A percentile compares a stretch with the other conserved stretches of the same genome.
These are phyloP conservation scores for Numida meleagris DNA, from an alignment of 2,113 vertebrate species.

Conservation along the genomic window DNA sequence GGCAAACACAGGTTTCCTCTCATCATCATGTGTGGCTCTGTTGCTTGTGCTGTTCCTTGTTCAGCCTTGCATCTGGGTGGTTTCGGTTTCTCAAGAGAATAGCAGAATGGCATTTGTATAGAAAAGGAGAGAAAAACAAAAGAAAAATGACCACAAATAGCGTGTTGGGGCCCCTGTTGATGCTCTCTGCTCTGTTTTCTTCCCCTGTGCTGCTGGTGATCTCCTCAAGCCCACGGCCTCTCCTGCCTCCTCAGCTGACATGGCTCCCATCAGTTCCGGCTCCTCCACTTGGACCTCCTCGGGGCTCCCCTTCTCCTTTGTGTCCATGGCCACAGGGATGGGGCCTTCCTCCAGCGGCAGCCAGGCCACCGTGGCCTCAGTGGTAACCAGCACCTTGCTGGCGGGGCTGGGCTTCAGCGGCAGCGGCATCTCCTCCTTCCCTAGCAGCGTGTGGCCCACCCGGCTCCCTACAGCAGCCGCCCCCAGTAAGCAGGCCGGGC, in stretches of 20 bases:
- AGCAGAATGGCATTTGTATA: neutral
- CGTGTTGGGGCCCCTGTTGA: conserved; percentile 31
- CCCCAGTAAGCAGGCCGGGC: conserved; percentile 72
- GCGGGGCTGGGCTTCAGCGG: conserved; percentile 93
- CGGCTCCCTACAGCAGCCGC: conserved; percentile 72
- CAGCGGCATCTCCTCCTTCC: conserved; percentile 93
- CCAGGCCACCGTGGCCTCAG: conserved; percentile 92
- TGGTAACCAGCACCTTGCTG: conserved; percentile 94
- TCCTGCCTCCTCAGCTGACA: conserved; percentile 94
- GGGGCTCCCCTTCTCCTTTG: conserved; percentile 95
- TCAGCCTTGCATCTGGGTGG: neutral
- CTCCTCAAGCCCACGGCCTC: conserved; percentile 89
- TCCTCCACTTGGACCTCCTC: conserved; percentile 98
- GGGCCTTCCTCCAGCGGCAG: conserved; percentile 94
- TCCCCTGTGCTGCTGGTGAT: neutral
- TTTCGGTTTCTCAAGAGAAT: neutral
- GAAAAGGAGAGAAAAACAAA: conserved; percentile 42
- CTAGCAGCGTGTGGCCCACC: conserved; percentile 92
- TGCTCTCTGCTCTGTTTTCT: conserved; percentile 63
- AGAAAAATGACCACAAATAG: neutral
- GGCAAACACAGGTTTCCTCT: neutral
- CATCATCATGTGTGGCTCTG: neutral
- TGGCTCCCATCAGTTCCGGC: conserved; percentile 98
- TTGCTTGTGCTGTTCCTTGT: neutral
- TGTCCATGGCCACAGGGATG: conserved; percentile 97